A percentile compares a stretch with the other conserved stretches of the same genome.
These are phyloP conservation scores for Otis tarda DNA, from an alignment of 2,113 vertebrate genomes.

Conservation along the genomic window DNA sequence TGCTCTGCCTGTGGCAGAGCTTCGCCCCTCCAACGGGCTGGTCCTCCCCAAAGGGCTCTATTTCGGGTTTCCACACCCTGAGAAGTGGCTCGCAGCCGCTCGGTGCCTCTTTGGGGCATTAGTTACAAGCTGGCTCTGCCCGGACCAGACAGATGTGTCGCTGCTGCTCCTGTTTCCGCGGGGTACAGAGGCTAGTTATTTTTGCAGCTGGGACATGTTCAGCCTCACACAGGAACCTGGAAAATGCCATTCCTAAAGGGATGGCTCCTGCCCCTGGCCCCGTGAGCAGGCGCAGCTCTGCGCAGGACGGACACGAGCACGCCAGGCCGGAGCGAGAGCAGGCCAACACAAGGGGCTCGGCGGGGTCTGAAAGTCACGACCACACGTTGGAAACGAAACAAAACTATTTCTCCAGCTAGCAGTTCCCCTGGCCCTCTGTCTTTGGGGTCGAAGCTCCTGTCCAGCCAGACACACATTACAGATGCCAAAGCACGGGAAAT, in stretches of 20 bases:
- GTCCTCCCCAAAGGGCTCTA: background rate
- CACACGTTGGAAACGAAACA: background rate
- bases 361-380: background rate
- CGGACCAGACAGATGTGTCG: conserved; percentile 46
- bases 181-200: conserved; percentile 13
- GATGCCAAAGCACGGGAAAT: background rate
- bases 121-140: conserved; percentile 5
- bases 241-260: conserved; percentile 55
- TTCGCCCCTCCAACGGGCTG: background rate
- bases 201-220: conserved; percentile 56
- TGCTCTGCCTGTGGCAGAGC: background rate
- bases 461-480: background rate
- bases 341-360: background rate
- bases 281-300: background rate
- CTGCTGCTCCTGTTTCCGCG: conserved; percentile 50
- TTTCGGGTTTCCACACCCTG: background rate
- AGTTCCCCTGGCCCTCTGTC: background rate
- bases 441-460: background rate
- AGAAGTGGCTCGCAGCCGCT: background rate
- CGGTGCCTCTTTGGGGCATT: conserved; percentile 31
- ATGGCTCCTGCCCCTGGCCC: background rate
- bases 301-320: rapidly evolving
- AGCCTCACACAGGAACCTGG: conserved; percentile 33
- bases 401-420: background rate
- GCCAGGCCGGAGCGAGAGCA: background rate